A percentile compares a stretch with the other conserved stretches of the same genome.
phyloP scores from a whole-genome alignment of 2,888 invertebrate species.

The Globia sparganii region DNA sequence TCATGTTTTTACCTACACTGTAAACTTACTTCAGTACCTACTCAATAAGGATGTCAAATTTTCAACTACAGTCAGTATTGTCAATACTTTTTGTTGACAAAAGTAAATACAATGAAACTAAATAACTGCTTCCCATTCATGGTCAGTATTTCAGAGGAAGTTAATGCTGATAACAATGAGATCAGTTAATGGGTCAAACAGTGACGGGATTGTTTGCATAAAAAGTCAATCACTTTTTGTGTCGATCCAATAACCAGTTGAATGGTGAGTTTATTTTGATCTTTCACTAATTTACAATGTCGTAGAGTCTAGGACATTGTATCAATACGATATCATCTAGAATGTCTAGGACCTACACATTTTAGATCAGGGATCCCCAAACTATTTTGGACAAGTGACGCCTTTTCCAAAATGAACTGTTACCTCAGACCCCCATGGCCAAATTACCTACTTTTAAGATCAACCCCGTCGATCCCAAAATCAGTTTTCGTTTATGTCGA shows the following conservation, averaged over 20 bases:
- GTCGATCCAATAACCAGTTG: neutral
- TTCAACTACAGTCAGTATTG: conserved; percentile 19
- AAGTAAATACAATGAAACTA: conserved; percentile 36
- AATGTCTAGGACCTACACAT: too few relatives aligned
- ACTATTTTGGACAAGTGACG: too few relatives aligned
- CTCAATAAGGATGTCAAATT: conserved; percentile 41
- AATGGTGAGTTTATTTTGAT: neutral
- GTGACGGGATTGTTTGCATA: conserved; percentile 1
- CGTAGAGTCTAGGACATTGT: too few relatives aligned
- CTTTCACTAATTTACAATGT: neutral
- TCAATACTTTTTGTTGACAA: conserved; percentile 40
- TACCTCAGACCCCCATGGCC: too few relatives aligned
- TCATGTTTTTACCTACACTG: neutral
- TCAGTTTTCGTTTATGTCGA: too few relatives aligned
- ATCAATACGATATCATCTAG: too few relatives aligned
- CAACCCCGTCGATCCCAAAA: too few relatives aligned
- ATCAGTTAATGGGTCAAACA: conserved; percentile 47
- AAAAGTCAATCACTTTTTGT: conserved; percentile 34
- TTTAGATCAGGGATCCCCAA: too few relatives aligned
- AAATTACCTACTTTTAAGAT: too few relatives aligned
- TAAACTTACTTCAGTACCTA: neutral
- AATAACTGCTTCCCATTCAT: conserved; percentile 42
- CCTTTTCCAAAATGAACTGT: too few relatives aligned
- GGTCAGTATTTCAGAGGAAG: conserved; percentile 50
- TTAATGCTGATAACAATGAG: conserved; percentile 52